Conservation (phyloP, 1,140 invertebrate genomes). For the Drosophila simulans region DNA sequence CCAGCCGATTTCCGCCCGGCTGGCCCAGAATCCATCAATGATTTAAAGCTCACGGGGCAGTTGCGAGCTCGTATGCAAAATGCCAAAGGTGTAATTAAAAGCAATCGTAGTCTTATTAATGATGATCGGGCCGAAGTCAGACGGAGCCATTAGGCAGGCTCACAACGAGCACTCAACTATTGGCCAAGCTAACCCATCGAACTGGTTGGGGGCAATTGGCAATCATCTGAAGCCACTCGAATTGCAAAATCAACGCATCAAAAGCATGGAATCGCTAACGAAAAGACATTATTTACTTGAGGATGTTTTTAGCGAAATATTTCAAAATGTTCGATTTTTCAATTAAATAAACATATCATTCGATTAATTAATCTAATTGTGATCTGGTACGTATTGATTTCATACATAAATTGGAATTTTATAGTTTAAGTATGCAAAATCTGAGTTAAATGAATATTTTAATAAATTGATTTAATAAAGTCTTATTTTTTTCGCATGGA, state of each 20-base stretch:
- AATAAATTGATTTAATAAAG: too few relatives aligned
- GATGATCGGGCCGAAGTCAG: slow-evolving; percentile 59
- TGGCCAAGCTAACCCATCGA: slow-evolving; percentile 49
- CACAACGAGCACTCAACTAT: slow-evolving; percentile 26
- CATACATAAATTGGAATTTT: too few relatives aligned
- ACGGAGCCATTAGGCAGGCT: slow-evolving; percentile 59
- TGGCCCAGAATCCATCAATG: slow-evolving; percentile 11
- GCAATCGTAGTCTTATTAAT: slow-evolving; percentile 66
- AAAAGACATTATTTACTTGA: slow-evolving; percentile 3
- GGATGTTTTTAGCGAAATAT: neutral
- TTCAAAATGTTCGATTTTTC: neutral
- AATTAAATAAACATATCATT: neutral
- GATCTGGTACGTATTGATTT: neutral
- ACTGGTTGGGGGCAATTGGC: slow-evolving; percentile 74
- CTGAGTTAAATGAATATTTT: too few relatives aligned
- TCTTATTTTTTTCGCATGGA: slow-evolving; percentile 10
- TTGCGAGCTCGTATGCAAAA: slow-evolving; percentile 49
- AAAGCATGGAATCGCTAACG: slow-evolving; percentile 29
- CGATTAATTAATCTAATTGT: neutral
- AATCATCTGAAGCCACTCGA: slow-evolving; percentile 41
- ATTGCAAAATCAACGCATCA: slow-evolving; percentile 61
- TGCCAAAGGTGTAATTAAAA: slow-evolving; percentile 82
- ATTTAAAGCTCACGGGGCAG: neutral
- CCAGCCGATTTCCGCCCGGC: slow-evolving; percentile 47
- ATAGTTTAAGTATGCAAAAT: too few relatives aligned